These are phyloP conservation scores for Drosophila biarmipes DNA, from an alignment of 1,140 invertebrate genomes.

Conservation along the genomic window DNA sequence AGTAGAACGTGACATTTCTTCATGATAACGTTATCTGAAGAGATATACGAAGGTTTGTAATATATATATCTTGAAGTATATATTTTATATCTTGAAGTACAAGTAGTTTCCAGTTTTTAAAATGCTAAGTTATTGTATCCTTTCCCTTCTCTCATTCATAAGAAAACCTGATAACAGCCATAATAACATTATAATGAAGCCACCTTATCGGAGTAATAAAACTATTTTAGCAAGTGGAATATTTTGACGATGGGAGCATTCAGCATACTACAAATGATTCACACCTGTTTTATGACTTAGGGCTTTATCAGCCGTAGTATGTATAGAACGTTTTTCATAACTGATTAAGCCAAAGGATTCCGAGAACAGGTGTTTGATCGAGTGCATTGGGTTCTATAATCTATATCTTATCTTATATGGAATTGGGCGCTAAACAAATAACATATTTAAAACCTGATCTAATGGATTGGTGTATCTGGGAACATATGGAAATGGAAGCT, in stretches of 20 bases:
- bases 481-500: neutral
- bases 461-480: neutral
- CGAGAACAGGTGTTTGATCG: neutral
- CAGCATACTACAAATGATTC: neutral
- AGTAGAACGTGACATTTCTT: neutral
- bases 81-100: neutral
- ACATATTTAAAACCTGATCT: neutral
- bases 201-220: neutral
- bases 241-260: neutral
- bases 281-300: slow-evolving; percentile 8
- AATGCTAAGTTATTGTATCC: no score
- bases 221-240: slow-evolving; percentile 1
- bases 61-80: neutral
- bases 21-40: no score
- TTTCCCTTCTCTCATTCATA: no score
- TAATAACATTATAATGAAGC: no score
- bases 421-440: neutral
- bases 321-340: neutral
- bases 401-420: slow-evolving; percentile 1
- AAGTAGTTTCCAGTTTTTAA: no score
- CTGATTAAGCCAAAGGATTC: slow-evolving; percentile 7
- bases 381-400: neutral
- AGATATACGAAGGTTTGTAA: no score
- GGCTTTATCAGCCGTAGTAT: neutral
- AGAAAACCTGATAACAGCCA: no score